Base-by-base conservation (phyloP, 2,888 invertebrate species). In the Polia nebulosa region DNA sequence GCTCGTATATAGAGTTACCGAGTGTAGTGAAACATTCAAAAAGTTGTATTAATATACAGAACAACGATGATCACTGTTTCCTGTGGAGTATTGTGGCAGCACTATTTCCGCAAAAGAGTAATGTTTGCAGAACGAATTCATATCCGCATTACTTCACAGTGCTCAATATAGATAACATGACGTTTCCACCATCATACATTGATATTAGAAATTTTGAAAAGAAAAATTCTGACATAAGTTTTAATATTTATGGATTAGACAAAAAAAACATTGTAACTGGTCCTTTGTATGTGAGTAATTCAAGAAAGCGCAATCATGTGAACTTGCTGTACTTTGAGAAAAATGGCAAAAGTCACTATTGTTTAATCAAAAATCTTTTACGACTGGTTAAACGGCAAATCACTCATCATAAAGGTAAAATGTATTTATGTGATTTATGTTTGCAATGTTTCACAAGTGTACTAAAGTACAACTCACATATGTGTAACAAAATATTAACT, bases 61-160 rank as follows among this genome's bases (percentile, higher is more conserved):
- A 59, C 27, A 59, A 39, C 17, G 39, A 60, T 60, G 22, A 60
- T 9, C 9, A 60, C 27, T 51, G 51, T 11, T 51, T 60, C 41
- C 41, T 60, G 15, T 51, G 39, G 60, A 41, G 51, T 60, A 51
- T 51, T 22, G 60, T 60, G 2, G 60, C 60, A 51, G 60, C 51
- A 51, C 41, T 60, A 60, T 60, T 41, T 60, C 60, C 60, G 13
- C 2, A 0, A 15, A 27, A 60, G 41, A 51, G 20, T 8, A 60
- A 60, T 60, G 51, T 60, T 41, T 60, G 60, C 51, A 60, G 60
- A 17, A 60, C 60, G 22, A 60, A 29, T 51, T 60, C 60, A 29
- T 60, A 51, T 22, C 60, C 60, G 13, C 51, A 51, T 60, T 51
- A 29, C 39, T 51, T 39, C 29, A 51, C 25, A 39, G 55, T 55